Base-by-base conservation (phyloP, 2,113 vertebrate species). In the Eonycteris spelaea region DNA sequence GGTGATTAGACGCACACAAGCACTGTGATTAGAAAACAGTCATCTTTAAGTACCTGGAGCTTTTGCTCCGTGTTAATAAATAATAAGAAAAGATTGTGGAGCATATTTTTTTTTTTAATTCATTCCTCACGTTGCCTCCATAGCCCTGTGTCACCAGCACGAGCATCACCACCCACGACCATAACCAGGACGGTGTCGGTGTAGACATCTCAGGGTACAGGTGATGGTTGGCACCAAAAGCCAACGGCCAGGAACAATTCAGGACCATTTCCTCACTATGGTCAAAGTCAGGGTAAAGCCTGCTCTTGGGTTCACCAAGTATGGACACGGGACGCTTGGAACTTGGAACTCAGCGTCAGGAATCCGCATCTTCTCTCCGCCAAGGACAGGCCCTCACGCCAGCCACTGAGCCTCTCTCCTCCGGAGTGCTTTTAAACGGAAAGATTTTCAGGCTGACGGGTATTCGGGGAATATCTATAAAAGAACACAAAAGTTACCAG, bases 211-310 rank as follows among this genome's bases (percentile, higher is more conserved):
- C 38, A n/a, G 30, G 12, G 78, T 0, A 38, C 1, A 35, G n/a
- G 11, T 1, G 19, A 21, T 1, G 21, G 30, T 45, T 40, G 28
- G 53, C 28, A 5, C 26, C 26, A 61, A 55, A 80, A 38, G 30
- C 18, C 59, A 59, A 24, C 24, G 43, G 2, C 15, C 45, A 67
- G 11, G 48, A 78, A 74, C 43, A 35, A 2, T 2, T 28, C 26
- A 21, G 16, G 22, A 0, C 1, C 0, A 5, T n/a, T 67, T 86
- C 8, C 48, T 53, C 45, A 3, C 15, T 51, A 16, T 5, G 4
- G 51, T 51, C 6, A 80, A 26, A 53, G 4, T 16, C 16, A 30
- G 8, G 8, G 48, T 35, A 12, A 73, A 86, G 21, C 6, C 26
- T 33, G 16, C 35, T 5, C 9, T 14, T 11, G 35, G 26, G 2